A percentile compares a stretch with the other conserved stretches of the same genome.
phyloP scores from a whole-genome alignment of 2,888 invertebrate genomes.

The Dinocampus coccinellae region DNA sequence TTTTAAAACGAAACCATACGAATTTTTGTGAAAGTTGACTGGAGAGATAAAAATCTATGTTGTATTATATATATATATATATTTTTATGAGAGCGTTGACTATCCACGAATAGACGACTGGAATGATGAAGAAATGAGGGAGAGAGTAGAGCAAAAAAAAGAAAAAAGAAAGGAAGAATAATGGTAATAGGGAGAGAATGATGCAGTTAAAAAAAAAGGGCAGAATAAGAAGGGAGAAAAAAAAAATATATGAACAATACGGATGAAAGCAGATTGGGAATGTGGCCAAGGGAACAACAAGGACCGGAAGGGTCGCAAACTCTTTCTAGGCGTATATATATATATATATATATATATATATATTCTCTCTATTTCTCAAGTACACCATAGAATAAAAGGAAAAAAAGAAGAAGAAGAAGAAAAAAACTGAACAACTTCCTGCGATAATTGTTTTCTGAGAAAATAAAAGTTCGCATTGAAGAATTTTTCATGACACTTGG shows the following conservation, averaged over 20 bases:
- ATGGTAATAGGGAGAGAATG: background rate
- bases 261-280: slow-evolving; percentile 34
- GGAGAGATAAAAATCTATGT: background rate
- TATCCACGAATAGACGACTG: slow-evolving; percentile 17
- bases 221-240: background rate
- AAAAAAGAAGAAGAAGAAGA: too few relatives aligned
- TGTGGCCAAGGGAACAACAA: slow-evolving; percentile 32
- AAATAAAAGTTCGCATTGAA: slow-evolving; percentile 23
- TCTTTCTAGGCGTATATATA: too few relatives aligned
- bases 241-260: slow-evolving; percentile 17
- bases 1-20: too few relatives aligned
- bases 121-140: slow-evolving; percentile 26
- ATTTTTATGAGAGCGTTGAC: background rate
- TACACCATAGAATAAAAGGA: too few relatives aligned
- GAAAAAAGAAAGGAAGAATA: slow-evolving; percentile 8
- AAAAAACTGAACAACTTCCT: slow-evolving; percentile 20
- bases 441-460: slow-evolving; percentile 24
- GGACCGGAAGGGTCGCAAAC: slow-evolving; percentile 27
- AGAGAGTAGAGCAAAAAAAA: too few relatives aligned
- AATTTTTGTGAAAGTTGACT: too few relatives aligned
- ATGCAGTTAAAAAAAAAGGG: background rate
- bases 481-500: slow-evolving; percentile 9
- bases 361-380: background rate
- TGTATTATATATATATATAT: background rate
- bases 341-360: too few relatives aligned